Evolutionary conservation across 2,113 vertebrate genomes (phyloP), one percentile per base, ranked within the genome.

Genomic region (Aegithalos caudatus): DNA sequence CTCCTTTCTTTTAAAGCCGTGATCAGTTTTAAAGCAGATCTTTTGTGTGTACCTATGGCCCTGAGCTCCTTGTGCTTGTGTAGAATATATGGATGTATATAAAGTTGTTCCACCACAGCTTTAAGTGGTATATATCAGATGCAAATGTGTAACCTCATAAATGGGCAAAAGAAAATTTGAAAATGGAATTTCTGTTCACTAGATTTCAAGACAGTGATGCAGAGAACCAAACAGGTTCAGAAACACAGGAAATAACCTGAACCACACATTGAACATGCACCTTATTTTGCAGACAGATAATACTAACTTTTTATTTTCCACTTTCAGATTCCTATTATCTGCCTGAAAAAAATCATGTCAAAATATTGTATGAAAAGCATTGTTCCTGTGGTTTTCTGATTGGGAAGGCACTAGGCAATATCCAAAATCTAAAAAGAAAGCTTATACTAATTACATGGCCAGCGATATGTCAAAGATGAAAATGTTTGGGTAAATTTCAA

Each of bases 251-350:
- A 72, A 27, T n/a, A 85, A 35, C 10, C 37, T 35, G 28, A 60
- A 47, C 64, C 15, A 42, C n/a, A 44, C 7, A 20, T 0, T 0
- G 1, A 1, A 1, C 5, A 9, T 3, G 3, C 13, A 7, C 33
- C 5, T 66, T 73, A 45, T 58, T 42, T 90, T 84, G 13, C 33
- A 86, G 47, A 61, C 19, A 61, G 31, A 45, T 80, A 66, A 64
- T 31, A 21, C 4, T 25, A 25, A 31, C 0, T 40, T 73, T 71
- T 54, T 24, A 37, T 35, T 80, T 88, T 57, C 42, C 4, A 7
- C 69, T 53, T 91, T 84, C n/a, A 88, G 38, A 31, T 67, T 81
- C 17, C 24, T 50, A 17, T 61, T 58, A 77, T 24, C 6, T 50
- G 22, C 23, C 11, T 69, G 38, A 73, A 58, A 81, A 66, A 10